These are phyloP conservation scores for Paraescarpia echinospica DNA, from an alignment of 1,140 invertebrate species.

Conservation along the genomic window DNA sequence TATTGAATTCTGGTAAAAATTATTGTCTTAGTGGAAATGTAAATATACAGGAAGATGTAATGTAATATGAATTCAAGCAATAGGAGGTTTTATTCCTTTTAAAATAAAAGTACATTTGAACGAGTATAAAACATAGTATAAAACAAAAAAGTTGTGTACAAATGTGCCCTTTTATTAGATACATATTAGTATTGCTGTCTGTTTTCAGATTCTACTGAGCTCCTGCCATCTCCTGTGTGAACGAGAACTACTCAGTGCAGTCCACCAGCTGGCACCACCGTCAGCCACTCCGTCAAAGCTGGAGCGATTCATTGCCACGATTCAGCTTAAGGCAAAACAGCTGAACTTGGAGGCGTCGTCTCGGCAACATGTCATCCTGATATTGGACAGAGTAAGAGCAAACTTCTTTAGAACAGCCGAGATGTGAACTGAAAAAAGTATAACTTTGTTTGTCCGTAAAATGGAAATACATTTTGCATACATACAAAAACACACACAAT, in stretches of 20 bases:
- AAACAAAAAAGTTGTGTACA: neutral
- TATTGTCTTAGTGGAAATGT: too few relatives aligned
- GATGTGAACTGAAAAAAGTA: neutral
- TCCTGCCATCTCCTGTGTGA: conserved; percentile 22
- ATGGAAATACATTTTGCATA: too few relatives aligned
- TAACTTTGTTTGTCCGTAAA: too few relatives aligned
- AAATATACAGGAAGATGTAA: too few relatives aligned
- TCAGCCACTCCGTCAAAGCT: neutral
- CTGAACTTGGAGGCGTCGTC: conserved; percentile 16
- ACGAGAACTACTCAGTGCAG: conserved; percentile 14
- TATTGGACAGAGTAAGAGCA: conserved; percentile 49
- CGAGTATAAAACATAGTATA: too few relatives aligned
- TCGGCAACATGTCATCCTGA: conserved; percentile 44
- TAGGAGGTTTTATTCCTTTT: too few relatives aligned
- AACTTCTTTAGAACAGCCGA: conserved; percentile 12
- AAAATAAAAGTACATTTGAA: too few relatives aligned
- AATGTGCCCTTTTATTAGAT: neutral
- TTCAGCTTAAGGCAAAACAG: conserved; percentile 16
- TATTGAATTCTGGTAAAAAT: too few relatives aligned
- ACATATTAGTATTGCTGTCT: conserved; percentile 16
- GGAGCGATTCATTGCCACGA: conserved; percentile 26
- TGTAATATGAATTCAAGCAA: too few relatives aligned
- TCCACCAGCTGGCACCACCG: conserved; percentile 10
- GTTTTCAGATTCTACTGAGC: conserved; percentile 26
- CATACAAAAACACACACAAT: too few relatives aligned